Percentiles rank a stretch among this genome's conserved stretches.
Evolutionary conservation across 2,888 invertebrate genomes (phyloP).

Genomic region (Drosophila neonasuta): DNA sequence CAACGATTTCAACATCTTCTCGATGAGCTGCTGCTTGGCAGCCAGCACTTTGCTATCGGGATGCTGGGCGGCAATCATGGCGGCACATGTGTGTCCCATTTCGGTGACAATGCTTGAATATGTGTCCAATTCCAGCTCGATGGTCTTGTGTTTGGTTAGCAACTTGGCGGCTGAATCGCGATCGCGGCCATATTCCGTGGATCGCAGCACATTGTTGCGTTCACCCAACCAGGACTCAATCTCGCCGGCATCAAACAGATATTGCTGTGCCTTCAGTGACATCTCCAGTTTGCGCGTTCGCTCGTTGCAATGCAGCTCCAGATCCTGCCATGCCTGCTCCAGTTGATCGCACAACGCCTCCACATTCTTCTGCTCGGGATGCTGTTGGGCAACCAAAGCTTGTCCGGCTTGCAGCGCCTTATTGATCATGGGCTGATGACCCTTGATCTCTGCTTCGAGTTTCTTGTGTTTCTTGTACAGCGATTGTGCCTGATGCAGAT

Average conservation of each 20-base stretch:
- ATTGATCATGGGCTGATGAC: slow-evolving; percentile 92
- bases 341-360: slow-evolving; percentile 88
- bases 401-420: slow-evolving; percentile 92
- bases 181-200: slow-evolving; percentile 94
- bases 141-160: slow-evolving; percentile 96
- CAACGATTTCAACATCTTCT: slow-evolving; percentile 90
- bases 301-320: slow-evolving; percentile 87
- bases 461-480: slow-evolving; percentile 97
- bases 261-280: slow-evolving; percentile 94
- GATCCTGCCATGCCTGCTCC: slow-evolving; percentile 88
- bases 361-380: slow-evolving; percentile 92
- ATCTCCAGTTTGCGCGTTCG: slow-evolving; percentile 91
- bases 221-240: slow-evolving; percentile 97
- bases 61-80: slow-evolving; percentile 91
- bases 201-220: slow-evolving; percentile 90
- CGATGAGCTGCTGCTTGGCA: slow-evolving; percentile 88
- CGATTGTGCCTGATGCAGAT: slow-evolving; percentile 95
- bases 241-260: slow-evolving; percentile 94
- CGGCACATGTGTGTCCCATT: slow-evolving; percentile 93
- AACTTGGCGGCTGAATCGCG: slow-evolving; percentile 95
- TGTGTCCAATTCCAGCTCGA: slow-evolving; percentile 94
- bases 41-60: slow-evolving; percentile 92
- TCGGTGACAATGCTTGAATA: slow-evolving; percentile 95
- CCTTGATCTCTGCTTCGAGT: slow-evolving; percentile 93
- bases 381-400: slow-evolving; percentile 87